Evolutionary conservation across 1,140 invertebrate genomes (phyloP).

Genomic region (Manduca sexta): DNA sequence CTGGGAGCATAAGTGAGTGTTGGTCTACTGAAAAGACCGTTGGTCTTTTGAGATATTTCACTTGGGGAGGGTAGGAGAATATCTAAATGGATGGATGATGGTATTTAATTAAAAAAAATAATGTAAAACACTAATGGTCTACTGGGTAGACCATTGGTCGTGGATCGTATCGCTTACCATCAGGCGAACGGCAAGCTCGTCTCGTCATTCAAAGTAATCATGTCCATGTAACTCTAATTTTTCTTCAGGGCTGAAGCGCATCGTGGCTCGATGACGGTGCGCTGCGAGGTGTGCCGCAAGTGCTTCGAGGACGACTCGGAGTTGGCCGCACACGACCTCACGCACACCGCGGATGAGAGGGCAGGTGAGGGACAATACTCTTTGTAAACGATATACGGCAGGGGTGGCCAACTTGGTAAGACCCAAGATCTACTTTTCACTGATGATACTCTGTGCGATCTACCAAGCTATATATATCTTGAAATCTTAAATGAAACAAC

Average conservation of each 20-base stretch:
- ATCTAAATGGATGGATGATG: no score
- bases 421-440: no score
- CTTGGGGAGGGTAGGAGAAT: no score
- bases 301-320: slow-evolving; percentile 68
- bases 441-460: no score
- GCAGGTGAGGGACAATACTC: slow-evolving; percentile 32
- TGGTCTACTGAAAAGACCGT: slow-evolving; percentile 15
- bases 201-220: neutral
- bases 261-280: slow-evolving; percentile 60
- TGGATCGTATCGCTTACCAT: neutral
- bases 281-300: slow-evolving; percentile 64
- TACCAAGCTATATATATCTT: no score
- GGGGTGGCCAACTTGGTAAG: no score
- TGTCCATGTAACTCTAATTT: neutral
- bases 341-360: slow-evolving; percentile 59
- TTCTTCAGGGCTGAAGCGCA: slow-evolving; percentile 49
- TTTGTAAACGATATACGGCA: no score
- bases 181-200: neutral
- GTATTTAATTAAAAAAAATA: no score
- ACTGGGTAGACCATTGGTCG: slow-evolving; percentile 3
- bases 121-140: no score
- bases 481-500: no score
- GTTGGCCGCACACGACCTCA: slow-evolving; percentile 47
- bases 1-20: slow-evolving; percentile 61
- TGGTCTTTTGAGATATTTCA: neutral